phyloP scores from a whole-genome alignment of 92 coral and sea anemone species.

The Palythoa grandis region DNA sequence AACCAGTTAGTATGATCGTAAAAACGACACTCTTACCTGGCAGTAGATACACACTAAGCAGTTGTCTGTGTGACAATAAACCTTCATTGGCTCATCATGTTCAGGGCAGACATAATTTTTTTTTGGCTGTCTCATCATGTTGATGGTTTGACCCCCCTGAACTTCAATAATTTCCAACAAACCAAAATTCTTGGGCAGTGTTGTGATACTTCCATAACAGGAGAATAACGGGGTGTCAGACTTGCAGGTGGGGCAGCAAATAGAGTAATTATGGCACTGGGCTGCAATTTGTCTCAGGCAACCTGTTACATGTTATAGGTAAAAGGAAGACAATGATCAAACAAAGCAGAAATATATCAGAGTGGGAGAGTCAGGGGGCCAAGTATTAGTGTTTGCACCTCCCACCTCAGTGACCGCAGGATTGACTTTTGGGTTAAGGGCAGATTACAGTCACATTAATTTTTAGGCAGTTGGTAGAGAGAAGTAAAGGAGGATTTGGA shows the following conservation, averaged over 20 bases:
- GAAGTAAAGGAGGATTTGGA: no score
- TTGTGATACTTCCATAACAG: conserved; percentile 55
- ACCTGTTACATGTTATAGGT: background rate
- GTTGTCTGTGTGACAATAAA: conserved; percentile 82
- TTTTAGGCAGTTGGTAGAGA: no score
- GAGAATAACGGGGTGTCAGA: conserved; percentile 69
- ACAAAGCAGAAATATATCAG: background rate
- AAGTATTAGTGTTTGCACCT: no score
- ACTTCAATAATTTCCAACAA: conserved; percentile 82
- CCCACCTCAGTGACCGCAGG: no score
- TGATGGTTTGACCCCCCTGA: conserved; percentile 17
- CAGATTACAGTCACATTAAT: no score
- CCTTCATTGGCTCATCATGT: conserved; percentile 92
- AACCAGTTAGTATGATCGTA: no score
- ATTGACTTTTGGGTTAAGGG: no score
- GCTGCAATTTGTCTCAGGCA: conserved; percentile 81
- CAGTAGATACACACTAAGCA: conserved; percentile 92
- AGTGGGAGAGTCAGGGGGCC: background rate
- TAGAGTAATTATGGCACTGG: conserved; percentile 63
- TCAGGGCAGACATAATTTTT: conserved; percentile 75
- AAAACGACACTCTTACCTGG: conserved; percentile 58
- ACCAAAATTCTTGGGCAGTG: conserved; percentile 91
- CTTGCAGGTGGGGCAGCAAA: conserved; percentile 90
- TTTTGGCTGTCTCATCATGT: conserved; percentile 55
- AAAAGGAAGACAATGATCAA: background rate